Evolutionary conservation across 2,113 vertebrate species (phyloP), one percentile per base, ranked within the genome.

Genomic region (Atractosteus spatula): DNA sequence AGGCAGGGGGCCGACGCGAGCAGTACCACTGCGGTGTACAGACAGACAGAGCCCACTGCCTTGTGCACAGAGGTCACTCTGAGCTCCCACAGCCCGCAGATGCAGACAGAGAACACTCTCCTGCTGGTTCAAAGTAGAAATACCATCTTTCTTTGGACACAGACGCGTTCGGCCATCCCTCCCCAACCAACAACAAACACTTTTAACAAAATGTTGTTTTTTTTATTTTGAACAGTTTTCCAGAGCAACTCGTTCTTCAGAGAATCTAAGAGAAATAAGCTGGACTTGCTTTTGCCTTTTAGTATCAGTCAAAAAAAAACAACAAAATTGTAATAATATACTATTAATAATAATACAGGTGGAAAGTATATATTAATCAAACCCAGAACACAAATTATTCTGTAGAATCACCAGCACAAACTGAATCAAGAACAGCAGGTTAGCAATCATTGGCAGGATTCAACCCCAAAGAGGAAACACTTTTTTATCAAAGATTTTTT

Each of bases 191-290:
- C 68, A 73, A 17, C 72, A 70, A 16, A 77, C 56, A 73, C 67
- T 77, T 80, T 88, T 90, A 91, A 84, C 87, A 92, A 92, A 93
- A 90, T 80, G 83, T 91, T 86, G 83, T 79, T 85, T 92, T 93
- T 92, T 89, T 91, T 92, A 84, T 78, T 83, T 87, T 43, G 5
- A 51, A 51, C 47, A 51, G 5, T 51, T 51, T 65, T 89, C 82
- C 84, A 91, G 87, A 82, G 90, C 86, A 89, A 92, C 84, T 89
- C 81, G 89, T 90, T 29, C 29, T 29, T 87, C 82, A 87, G 82
- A 87, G 88, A 88, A 89, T 86, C 86, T 88, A 88, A 82, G 83
- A 87, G 81, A 91, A 91, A 89, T 87, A 84, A 89, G 84, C 87
- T 90, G 83, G 89, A 90, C 68, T 68, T 68, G 78, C 75, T 69